Evolutionary conservation across 1,140 invertebrate species (phyloP).

Genomic region (Alviniconcha marisindica): DNA sequence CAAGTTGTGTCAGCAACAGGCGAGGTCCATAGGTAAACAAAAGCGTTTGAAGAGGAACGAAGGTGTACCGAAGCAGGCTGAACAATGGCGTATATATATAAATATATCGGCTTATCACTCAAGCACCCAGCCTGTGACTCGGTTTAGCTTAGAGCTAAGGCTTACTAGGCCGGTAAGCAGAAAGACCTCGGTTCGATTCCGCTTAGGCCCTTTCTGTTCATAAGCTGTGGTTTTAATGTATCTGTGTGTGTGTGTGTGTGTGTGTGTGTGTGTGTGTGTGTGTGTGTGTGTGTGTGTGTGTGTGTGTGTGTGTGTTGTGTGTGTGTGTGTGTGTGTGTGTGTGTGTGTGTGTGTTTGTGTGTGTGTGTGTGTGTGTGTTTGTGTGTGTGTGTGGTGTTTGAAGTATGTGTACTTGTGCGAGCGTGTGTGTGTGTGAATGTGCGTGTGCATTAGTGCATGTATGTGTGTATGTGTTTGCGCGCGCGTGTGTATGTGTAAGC

Average conservation of each 20-base stretch:
- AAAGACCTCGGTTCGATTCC: not conserved
- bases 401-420: not conserved
- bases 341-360: not conserved
- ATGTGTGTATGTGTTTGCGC: not conserved
- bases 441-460: not conserved
- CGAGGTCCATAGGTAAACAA: no score
- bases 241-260: not conserved
- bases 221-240: not conserved
- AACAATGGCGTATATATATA: not conserved
- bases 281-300: not conserved
- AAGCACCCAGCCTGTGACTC: not conserved
- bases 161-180: not conserved
- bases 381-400: not conserved
- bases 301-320: not conserved
- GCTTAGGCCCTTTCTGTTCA: not conserved
- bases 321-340: not conserved
- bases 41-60: no score
- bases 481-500: no score
- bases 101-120: not conserved
- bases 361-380: not conserved
- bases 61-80: not conserved
- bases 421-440: constrained; percentile 13
- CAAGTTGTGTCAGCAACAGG: no score
- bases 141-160: not conserved
- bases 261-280: no score